Conservation (phyloP, 2,113 vertebrate genomes). For the Limnothrissa miodon region DNA sequence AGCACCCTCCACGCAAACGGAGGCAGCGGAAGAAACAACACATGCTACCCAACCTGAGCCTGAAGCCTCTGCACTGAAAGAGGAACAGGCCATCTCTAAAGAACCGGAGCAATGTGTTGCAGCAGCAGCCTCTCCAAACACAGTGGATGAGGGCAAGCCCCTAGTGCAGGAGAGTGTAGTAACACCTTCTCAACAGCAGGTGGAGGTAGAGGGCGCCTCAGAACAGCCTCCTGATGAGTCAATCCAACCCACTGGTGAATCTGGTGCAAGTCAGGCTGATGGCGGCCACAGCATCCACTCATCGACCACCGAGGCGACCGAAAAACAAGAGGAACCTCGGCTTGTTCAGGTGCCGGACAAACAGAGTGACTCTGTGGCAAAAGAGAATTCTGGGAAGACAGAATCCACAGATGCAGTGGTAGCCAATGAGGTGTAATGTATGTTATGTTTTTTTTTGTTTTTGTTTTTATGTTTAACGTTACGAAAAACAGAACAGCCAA, state of each 20-base stretch:
- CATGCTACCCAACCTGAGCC: slow-evolving; percentile 10
- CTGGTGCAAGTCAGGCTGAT: slow-evolving; percentile 25
- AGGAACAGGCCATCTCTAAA: background rate
- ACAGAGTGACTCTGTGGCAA: slow-evolving; percentile 66
- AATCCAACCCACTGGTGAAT: background rate
- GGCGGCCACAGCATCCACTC: slow-evolving; percentile 55
- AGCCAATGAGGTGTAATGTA: slow-evolving; percentile 33
- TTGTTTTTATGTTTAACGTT: background rate
- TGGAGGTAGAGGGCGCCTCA: slow-evolving; percentile 22
- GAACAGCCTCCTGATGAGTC: slow-evolving; percentile 30
- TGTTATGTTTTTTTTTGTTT: background rate
- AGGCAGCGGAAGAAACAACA: background rate
- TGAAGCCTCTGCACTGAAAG: background rate
- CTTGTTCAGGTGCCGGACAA: background rate
- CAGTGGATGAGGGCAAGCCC: background rate
- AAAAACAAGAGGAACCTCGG: slow-evolving; percentile 17
- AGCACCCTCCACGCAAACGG: slow-evolving; percentile 5
- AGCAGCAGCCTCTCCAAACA: background rate
- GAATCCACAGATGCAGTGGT: background rate
- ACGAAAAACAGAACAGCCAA: background rate
- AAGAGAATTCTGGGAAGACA: slow-evolving; percentile 53
- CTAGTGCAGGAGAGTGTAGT: slow-evolving; percentile 30
- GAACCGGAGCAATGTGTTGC: background rate
- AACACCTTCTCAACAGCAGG: slow-evolving; percentile 15
- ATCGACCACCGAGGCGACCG: slow-evolving; percentile 23